Evolutionary conservation across 2,888 invertebrate genomes (phyloP).

Genomic region (Cancer borealis): DNA sequence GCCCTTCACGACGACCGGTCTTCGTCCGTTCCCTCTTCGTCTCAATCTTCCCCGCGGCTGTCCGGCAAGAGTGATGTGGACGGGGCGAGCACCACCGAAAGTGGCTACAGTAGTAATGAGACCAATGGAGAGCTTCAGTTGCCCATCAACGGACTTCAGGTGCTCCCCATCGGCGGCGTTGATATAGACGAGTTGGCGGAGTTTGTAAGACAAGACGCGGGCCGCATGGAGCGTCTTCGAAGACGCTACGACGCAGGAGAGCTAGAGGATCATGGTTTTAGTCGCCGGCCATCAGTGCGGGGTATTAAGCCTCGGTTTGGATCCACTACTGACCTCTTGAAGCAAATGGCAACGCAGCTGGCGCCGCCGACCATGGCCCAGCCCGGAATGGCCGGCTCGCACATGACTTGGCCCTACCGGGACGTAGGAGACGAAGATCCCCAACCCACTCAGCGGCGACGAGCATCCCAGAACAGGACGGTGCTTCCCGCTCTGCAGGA

Average conservation of each 20-base stretch:
- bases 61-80: slow-evolving; percentile 75
- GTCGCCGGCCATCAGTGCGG: slow-evolving; percentile 91
- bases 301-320: slow-evolving; percentile 93
- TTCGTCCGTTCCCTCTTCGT: slow-evolving; percentile 74
- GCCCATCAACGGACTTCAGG: slow-evolving; percentile 63
- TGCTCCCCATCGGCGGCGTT: slow-evolving; percentile 55
- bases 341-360: slow-evolving; percentile 89
- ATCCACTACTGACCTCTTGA: slow-evolving; percentile 84
- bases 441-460: slow-evolving; percentile 54
- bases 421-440: slow-evolving; percentile 71
- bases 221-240: slow-evolving; percentile 89
- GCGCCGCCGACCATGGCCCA: slow-evolving; percentile 78
- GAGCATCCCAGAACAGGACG: slow-evolving; percentile 61
- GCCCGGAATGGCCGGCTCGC: slow-evolving; percentile 68
- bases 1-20: slow-evolving; percentile 82
- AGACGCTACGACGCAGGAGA: slow-evolving; percentile 89
- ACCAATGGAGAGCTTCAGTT: slow-evolving; percentile 73
- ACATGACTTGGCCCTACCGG: slow-evolving; percentile 76
- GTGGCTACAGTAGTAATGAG: slow-evolving; percentile 77
- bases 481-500: slow-evolving; percentile 75
- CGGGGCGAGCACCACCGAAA: slow-evolving; percentile 77
- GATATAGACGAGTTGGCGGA: slow-evolving; percentile 86
- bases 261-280: slow-evolving; percentile 94
- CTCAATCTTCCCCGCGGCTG: slow-evolving; percentile 74
- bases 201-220: slow-evolving; percentile 91